These are phyloP conservation scores for Argyresthia albistria DNA, from an alignment of 2,888 invertebrate genomes.

Conservation along the genomic window DNA sequence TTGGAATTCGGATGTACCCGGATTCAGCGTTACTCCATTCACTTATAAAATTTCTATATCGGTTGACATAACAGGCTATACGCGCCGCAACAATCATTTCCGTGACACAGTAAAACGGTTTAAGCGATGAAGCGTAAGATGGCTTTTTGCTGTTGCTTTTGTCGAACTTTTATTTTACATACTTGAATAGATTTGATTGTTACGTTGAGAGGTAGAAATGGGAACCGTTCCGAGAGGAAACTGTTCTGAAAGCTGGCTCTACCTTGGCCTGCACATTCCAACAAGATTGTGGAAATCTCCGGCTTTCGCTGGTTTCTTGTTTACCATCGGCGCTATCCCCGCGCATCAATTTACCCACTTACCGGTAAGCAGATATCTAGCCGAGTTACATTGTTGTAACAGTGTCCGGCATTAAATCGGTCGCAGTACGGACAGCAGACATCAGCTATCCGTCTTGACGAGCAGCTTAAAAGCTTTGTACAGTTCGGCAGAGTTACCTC, in stretches of 20 bases:
- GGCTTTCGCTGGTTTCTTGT: too few relatives aligned
- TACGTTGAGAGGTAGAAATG: too few relatives aligned
- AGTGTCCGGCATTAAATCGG: slow-evolving; percentile 5
- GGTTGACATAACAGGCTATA: slow-evolving; percentile 61
- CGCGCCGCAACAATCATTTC: slow-evolving; percentile 32
- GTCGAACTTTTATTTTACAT: slow-evolving; percentile 24
- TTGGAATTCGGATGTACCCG: slow-evolving; percentile 72
- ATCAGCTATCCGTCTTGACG: slow-evolving; percentile 4
- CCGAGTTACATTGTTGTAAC: background rate
- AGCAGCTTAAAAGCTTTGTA: slow-evolving; percentile 8
- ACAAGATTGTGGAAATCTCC: too few relatives aligned
- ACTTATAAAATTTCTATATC: slow-evolving; percentile 63
- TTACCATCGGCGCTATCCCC: too few relatives aligned
- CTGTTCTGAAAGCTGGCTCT: too few relatives aligned
- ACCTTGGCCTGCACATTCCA: too few relatives aligned
- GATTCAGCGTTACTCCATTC: slow-evolving; percentile 66
- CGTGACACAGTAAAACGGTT: slow-evolving; percentile 36
- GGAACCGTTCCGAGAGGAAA: too few relatives aligned
- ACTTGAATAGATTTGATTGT: slow-evolving; percentile 1
- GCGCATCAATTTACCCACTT: too few relatives aligned
- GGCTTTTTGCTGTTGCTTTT: slow-evolving; percentile 23
- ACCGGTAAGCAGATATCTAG: background rate
- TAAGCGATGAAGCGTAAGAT: slow-evolving; percentile 42
- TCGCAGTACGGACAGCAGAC: slow-evolving; percentile 1
- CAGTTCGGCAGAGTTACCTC: background rate